A percentile compares a stretch with the other conserved stretches of the same genome.
phyloP scores from a whole-genome alignment of 2,888 invertebrate genomes.

The Drosophila kokeensis region DNA sequence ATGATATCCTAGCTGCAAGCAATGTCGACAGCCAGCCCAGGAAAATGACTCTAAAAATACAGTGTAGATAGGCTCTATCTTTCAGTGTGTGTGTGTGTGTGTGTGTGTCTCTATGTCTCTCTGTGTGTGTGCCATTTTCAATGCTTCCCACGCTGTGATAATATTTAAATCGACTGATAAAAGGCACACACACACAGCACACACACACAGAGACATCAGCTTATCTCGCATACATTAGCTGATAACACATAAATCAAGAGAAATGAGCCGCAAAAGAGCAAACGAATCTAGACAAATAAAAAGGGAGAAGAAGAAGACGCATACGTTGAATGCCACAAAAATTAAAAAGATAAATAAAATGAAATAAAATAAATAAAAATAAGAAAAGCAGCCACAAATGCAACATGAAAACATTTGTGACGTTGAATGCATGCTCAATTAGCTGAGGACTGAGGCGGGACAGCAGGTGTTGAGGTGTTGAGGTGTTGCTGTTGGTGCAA shows the following conservation, averaged over 20 bases:
- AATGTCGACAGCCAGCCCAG: slow-evolving; percentile 2
- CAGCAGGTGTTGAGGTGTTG: not conserved
- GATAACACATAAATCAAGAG: slow-evolving; percentile 48
- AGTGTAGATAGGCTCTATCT: slow-evolving; percentile 10
- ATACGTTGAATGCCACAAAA: slow-evolving; percentile 2
- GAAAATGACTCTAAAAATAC: slow-evolving; percentile 49
- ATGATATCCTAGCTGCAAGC: slow-evolving; percentile 50
- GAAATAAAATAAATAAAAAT: not conserved
- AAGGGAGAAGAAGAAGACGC: not conserved
- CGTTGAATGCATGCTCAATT: slow-evolving; percentile 10
- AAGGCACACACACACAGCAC: slow-evolving; percentile 13
- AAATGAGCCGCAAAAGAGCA: slow-evolving; percentile 2
- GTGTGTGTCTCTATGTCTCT: slow-evolving; percentile 28
- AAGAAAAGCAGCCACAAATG: not conserved
- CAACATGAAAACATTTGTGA: slow-evolving; percentile 6
- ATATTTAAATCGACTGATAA: slow-evolving; percentile 67
- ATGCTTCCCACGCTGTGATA: slow-evolving; percentile 43
- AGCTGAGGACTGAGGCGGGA: not conserved
- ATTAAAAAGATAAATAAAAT: too few species aligned
- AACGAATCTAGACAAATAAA: slow-evolving; percentile 3
- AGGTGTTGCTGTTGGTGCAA: not conserved
- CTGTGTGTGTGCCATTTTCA: slow-evolving; percentile 32
- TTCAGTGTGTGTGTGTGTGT: slow-evolving; percentile 11
- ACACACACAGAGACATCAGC: slow-evolving; percentile 21
- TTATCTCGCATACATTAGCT: slow-evolving; percentile 48